Evolutionary conservation across 2,113 vertebrate genomes (phyloP).

Genomic region (Tyrannus savana): DNA sequence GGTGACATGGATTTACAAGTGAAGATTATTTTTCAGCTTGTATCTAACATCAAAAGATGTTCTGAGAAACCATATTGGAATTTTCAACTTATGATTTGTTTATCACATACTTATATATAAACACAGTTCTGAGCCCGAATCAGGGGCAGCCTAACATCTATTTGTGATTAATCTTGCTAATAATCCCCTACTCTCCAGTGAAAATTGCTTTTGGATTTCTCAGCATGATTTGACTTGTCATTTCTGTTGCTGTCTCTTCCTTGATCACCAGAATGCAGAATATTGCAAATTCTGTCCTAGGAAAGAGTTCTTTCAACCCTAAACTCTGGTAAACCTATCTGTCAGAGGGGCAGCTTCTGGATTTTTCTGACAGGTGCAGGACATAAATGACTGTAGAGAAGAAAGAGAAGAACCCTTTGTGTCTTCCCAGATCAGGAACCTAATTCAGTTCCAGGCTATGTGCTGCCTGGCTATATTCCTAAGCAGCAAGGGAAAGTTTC

Average conservation of each 20-base stretch:
- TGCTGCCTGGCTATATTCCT: not conserved
- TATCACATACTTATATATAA: conserved; percentile 42
- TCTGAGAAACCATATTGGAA: conserved; percentile 36
- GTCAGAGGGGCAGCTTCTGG: not conserved
- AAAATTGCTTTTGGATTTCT: conserved; percentile 48
- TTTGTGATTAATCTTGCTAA: conserved; percentile 63
- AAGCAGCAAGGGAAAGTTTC: not conserved
- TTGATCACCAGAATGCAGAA: conserved; percentile 38
- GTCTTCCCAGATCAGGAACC: not conserved
- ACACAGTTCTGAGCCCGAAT: not conserved
- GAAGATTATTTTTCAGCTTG: conserved; percentile 65
- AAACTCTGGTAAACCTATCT: not conserved
- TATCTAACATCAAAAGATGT: conserved; percentile 62
- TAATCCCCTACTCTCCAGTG: conserved; percentile 11
- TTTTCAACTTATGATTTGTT: conserved; percentile 58
- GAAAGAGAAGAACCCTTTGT: not conserved
- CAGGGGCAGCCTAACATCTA: conserved; percentile 9
- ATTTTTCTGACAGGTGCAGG: not conserved
- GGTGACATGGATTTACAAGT: conserved; percentile 33
- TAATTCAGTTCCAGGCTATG: not conserved
- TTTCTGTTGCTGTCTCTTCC: not conserved
- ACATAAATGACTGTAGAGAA: not conserved
- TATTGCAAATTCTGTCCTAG: not conserved
- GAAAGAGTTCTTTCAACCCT: not conserved
- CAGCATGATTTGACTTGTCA: conserved; percentile 48